Evolutionary conservation across 2,797 vertebrate genomes (phyloP).

Genomic region (Hydrolagus colliei): DNA sequence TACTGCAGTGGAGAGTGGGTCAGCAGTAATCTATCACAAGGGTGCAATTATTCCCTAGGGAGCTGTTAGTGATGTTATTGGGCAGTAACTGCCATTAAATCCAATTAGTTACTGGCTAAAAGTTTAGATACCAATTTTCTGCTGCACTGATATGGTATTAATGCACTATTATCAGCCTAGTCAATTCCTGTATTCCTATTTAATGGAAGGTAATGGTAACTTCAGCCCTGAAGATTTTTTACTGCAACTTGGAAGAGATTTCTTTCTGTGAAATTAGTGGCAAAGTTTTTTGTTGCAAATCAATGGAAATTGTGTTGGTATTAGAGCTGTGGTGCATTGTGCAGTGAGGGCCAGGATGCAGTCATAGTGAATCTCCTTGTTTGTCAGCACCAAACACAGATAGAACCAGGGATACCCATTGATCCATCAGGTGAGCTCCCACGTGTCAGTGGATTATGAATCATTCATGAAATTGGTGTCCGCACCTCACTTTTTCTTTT

Average conservation of each 20-base stretch:
- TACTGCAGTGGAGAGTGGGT: background rate
- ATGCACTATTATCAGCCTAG: background rate
- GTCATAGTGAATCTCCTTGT: too few relatives aligned
- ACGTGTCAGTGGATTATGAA: too few relatives aligned
- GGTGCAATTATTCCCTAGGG: conserved; percentile 17
- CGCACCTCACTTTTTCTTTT: too few relatives aligned
- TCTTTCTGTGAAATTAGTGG: background rate
- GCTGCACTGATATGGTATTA: background rate
- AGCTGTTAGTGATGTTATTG: background rate
- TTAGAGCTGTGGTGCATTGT: too few relatives aligned
- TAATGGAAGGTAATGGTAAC: background rate
- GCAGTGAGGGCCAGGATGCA: too few relatives aligned
- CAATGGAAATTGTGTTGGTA: background rate
- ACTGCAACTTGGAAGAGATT: background rate
- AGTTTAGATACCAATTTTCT: background rate
- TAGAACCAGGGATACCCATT: too few relatives aligned
- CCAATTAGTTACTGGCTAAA: conserved; percentile 21
- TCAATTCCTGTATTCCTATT: background rate
- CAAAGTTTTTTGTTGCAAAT: background rate
- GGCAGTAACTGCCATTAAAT: background rate
- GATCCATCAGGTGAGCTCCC: too few relatives aligned
- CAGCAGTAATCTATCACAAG: background rate
- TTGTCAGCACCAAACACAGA: too few relatives aligned
- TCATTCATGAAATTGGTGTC: too few relatives aligned
- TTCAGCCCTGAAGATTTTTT: background rate